phyloP scores from a whole-genome alignment of 2,888 invertebrate species.

The Latrodectus elegans region DNA sequence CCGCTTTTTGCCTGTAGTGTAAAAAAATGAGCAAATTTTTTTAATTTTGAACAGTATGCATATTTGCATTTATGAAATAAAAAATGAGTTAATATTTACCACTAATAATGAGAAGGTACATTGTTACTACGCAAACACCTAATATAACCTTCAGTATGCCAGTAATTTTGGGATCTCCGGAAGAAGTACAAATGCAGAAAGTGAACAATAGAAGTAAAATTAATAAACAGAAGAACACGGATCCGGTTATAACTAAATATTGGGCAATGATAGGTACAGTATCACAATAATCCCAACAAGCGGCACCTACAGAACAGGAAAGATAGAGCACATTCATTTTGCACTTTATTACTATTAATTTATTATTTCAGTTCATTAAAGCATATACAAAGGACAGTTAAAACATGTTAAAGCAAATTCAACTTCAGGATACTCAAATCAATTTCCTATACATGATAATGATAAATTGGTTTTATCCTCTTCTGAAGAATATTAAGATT shows the following conservation, averaged over 20 bases:
- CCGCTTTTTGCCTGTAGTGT: too few species aligned
- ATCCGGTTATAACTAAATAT: constrained; percentile 61
- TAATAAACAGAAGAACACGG: constrained; percentile 53
- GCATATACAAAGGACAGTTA: too few species aligned
- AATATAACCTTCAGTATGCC: constrained; percentile 44
- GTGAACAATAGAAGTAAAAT: constrained; percentile 52
- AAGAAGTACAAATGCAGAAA: constrained; percentile 63
- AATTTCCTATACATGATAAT: too few species aligned
- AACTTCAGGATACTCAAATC: too few species aligned
- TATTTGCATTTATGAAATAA: too few species aligned
- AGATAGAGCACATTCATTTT: not conserved
- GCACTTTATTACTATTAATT: too few species aligned
- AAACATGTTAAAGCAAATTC: too few species aligned
- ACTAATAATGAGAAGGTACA: constrained; percentile 50
- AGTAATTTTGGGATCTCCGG: constrained; percentile 59
- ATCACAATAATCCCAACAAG: constrained; percentile 65
- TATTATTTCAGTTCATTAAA: too few species aligned
- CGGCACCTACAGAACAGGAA: constrained; percentile 42
- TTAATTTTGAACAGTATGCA: too few species aligned
- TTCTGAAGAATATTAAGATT: too few species aligned
- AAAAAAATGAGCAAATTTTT: too few species aligned
- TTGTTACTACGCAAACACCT: constrained; percentile 48
- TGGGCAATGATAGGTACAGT: constrained; percentile 51
- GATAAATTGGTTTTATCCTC: too few species aligned
- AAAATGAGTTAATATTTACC: constrained; percentile 25